These are phyloP conservation scores for Onthophagus sagittarius DNA, from an alignment of 2,888 invertebrate genomes.

Conservation along the genomic window DNA sequence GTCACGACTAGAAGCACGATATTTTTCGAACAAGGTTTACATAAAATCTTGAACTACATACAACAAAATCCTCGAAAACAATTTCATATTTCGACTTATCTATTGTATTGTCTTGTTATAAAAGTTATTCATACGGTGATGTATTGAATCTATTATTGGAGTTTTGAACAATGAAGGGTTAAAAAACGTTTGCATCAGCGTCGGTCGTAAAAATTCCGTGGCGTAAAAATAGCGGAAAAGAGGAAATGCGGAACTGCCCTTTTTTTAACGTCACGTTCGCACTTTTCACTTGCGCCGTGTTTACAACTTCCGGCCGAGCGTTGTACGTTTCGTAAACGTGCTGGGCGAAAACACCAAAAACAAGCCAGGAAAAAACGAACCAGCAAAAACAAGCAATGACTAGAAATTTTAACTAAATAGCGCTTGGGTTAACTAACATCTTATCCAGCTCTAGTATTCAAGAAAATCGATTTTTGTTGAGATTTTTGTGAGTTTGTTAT, in stretches of 20 bases:
- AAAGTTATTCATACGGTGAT: no score
- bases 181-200: background rate
- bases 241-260: background rate
- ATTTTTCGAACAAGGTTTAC: no score
- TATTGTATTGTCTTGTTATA: background rate
- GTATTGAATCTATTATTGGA: background rate
- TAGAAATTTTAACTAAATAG: background rate
- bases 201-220: background rate
- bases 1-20: no score
- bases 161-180: background rate
- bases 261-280: background rate
- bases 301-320: background rate
- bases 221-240: background rate
- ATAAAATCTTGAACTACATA: no score
- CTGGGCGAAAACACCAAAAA: background rate
- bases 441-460: background rate
- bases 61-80: no score
- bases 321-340: background rate
- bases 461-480: background rate
- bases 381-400: background rate
- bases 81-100: background rate
- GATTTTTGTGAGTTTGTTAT: background rate
- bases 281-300: background rate
- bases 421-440: background rate
- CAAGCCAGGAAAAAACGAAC: background rate